Evolutionary conservation across 2,797 vertebrate species (phyloP), one percentile per base, ranked within the genome.

Genomic region (Balearica regulorum): DNA sequence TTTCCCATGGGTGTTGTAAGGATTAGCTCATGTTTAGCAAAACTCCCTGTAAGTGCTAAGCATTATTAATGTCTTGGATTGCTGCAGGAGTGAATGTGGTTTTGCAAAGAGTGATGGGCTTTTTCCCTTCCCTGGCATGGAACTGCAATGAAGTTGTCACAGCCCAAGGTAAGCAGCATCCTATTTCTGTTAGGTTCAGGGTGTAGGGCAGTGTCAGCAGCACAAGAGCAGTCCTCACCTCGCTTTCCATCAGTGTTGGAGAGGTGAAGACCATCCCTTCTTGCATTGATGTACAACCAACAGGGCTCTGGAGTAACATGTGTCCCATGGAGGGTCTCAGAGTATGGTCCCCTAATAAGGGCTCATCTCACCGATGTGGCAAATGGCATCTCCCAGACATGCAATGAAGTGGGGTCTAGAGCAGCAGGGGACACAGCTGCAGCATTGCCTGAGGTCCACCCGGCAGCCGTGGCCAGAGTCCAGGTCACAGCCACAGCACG

Each of bases 21-120:
- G 78, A 94, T 96, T 96, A 94, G 90, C 89, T 95, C 96, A 95
- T 92, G 76, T 96, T 96, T 93, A 96, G 90, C 92, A 90, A 90
- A 94, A 79, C 64, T 54, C 49, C 61, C 75, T 78, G 16, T 71
- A 87, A 96, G 90, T 85, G 88, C 92, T 95, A 77, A 90, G 54
- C 0, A 1, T 96, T 95, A 89, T 93, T 92, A 91, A 92, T 72
- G 84, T 58, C 65, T 95, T 89, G 87, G 82, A 89, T 81, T 83
- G 79, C 87, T 93, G 31, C 76, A 91, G 72, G 65, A 94, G 49
- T 1, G 0, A 90, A 58, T 51, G 72, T 89, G 79, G 71, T 61
- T 94, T 96, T 93, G 93, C 93, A 96, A 82, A 69, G 93, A 93
- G 81, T 93, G 90, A 95, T 2, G 0, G 35, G 19, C 18, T 58